A percentile compares a stretch with the other conserved stretches of the same genome.
Conservation (phyloP, 2,797 vertebrate genomes). For the Enteromius treurensis region DNA sequence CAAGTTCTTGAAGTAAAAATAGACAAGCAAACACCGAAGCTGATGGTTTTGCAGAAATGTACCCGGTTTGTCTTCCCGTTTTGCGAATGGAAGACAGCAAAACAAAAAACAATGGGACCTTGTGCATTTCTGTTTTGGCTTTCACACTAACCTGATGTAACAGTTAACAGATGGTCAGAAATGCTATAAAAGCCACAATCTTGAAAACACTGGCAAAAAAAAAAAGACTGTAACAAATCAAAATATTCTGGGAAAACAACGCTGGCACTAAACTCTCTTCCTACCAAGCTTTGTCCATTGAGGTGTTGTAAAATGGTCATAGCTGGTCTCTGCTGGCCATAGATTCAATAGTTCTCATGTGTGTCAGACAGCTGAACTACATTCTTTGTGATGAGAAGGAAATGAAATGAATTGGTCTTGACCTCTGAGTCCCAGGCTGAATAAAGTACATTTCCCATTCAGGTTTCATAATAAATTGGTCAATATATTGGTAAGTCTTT, state of each 20-base stretch:
- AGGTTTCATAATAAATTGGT: neutral
- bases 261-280: slow-evolving; percentile 34
- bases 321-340: neutral
- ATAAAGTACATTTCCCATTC: neutral
- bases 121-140: slow-evolving; percentile 54
- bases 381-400: neutral
- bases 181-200: slow-evolving; percentile 52
- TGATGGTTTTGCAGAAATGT: neutral
- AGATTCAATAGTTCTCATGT: slow-evolving; percentile 28
- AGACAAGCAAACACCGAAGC: neutral
- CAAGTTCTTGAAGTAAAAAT: neutral
- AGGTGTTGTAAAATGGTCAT: slow-evolving; percentile 43
- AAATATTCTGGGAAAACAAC: slow-evolving; percentile 44
- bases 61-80: no score
- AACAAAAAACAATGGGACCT: slow-evolving; percentile 41
- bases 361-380: neutral
- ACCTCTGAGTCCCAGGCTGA: neutral
- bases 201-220: slow-evolving; percentile 51
- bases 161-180: slow-evolving; percentile 66
- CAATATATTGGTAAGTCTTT: neutral
- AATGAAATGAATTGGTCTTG: neutral
- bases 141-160: slow-evolving; percentile 59
- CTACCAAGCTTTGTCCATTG: slow-evolving; percentile 26
- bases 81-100: neutral
- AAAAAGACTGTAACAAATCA: slow-evolving; percentile 40